These are phyloP conservation scores for Python bivittatus DNA, from an alignment of 2,113 vertebrate genomes.

Conservation along the genomic window DNA sequence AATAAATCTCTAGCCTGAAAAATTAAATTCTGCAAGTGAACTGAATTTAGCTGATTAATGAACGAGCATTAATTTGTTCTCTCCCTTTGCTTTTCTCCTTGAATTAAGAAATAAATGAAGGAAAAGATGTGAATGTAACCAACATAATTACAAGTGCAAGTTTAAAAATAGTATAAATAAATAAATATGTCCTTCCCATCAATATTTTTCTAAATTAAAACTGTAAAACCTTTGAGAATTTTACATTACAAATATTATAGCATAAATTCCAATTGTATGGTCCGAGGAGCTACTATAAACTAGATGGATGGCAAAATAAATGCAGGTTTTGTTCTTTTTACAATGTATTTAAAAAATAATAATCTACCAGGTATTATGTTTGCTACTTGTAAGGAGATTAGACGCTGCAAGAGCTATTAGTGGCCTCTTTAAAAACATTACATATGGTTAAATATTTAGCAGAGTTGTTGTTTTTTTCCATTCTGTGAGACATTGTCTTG, in stretches of 20 bases:
- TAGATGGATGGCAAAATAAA: background rate
- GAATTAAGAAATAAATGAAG: background rate
- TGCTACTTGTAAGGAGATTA: slow-evolving; percentile 23
- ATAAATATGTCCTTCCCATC: background rate
- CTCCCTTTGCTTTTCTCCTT: background rate
- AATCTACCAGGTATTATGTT: slow-evolving; percentile 23
- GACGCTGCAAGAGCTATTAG: slow-evolving; percentile 48
- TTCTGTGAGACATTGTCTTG: slow-evolving; percentile 20
- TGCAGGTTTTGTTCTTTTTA: slow-evolving; percentile 3
- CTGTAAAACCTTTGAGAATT: too few species aligned
- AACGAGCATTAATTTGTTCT: background rate
- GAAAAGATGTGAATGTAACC: background rate
- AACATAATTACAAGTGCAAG: background rate
- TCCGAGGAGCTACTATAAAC: background rate
- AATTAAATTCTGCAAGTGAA: background rate
- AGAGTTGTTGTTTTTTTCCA: slow-evolving; percentile 27
- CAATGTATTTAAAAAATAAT: background rate
- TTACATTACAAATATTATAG: background rate
- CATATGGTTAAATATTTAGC: slow-evolving; percentile 63
- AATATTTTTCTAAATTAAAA: slow-evolving; percentile 3
- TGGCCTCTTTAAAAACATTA: slow-evolving; percentile 56
- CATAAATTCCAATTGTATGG: background rate
- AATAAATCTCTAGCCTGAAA: background rate
- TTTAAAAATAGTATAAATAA: background rate
- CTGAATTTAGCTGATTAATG: background rate